Base-by-base conservation (phyloP, 2,797 vertebrate species). In the Scolopax rusticola region DNA sequence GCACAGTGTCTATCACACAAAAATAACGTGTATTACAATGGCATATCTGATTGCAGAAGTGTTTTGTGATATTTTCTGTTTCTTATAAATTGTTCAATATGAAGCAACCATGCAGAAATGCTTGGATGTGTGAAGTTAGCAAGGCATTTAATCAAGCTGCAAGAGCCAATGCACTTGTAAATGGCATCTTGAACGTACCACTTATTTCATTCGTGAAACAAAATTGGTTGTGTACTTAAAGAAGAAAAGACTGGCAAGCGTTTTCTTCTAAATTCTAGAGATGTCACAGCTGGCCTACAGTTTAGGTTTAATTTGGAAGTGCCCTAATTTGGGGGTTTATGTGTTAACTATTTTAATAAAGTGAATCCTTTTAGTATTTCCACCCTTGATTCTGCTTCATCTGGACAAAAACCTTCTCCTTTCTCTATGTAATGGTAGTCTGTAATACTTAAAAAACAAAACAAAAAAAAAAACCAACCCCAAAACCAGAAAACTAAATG, bases 91-190 rank as follows among this genome's bases (percentile, higher is more conserved):
- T 54, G n/a, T 87, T 93, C 68, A 78, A 91, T 73, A 76, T 74
- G 67, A 92, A 79, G 76, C 59, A 91, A 51, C 83, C 85, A 53
- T 82, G 91, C 61, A 86, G 82, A 93, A 95, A 88, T 84, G 21
- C 50, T 92, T 78, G 79, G 38, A 47, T 86, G 43, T 73, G 59
- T 95, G 69, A 91, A 89, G 79, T 75, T 85, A 94, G 71, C 54
- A 79, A 95, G 76, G 38, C 84, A 73, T 89, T 85, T 89, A 94
- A 96, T 93, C 86, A 88, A 78, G 70, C 14, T 84, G 82, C 61
- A 88, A 84, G 54, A 85, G 59, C 79, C 79, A 65, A 32, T 69
- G 63, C 76, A 48, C 76, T 89, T 79, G 61, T 63, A 94, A 88
- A 73, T 86, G 51, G 32, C 89, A 90, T 94, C 59, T 54, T 69